These are phyloP conservation scores for Eunapius fragilis DNA, from an alignment of 37 sponge, comb jelly and placozoan species.

Conservation along the genomic window DNA sequence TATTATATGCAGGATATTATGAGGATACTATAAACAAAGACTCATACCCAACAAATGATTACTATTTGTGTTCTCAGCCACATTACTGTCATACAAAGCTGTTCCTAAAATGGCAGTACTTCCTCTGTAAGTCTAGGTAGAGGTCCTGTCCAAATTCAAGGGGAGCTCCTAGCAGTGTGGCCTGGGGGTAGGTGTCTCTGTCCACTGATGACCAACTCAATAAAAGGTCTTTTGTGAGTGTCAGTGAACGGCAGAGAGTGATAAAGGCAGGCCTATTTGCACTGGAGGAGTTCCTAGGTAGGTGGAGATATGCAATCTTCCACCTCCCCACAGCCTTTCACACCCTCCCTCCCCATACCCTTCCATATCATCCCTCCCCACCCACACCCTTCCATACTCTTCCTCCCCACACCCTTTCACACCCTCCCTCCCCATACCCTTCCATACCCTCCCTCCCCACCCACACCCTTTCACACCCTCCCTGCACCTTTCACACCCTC, in stretches of 20 bases:
- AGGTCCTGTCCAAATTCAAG: conserved; percentile 21
- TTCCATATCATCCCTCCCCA: background rate
- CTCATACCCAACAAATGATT: too few relatives aligned
- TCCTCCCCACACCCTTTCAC: background rate
- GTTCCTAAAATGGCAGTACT: conserved; percentile 2
- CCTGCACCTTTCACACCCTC: background rate
- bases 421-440: background rate
- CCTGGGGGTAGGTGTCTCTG: background rate
- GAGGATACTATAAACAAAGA: too few relatives aligned
- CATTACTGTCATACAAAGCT: background rate
- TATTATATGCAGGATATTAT: too few relatives aligned
- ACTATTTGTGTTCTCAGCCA: too few relatives aligned
- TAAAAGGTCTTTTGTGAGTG: conserved; percentile 9
- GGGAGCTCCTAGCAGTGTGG: conserved; percentile 17
- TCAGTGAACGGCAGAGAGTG: conserved; percentile 22
- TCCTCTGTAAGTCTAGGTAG: conserved; percentile 18
- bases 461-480: background rate
- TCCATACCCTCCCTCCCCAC: background rate
- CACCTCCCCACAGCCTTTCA: background rate
- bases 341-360: background rate
- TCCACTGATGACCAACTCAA: conserved; percentile 44
- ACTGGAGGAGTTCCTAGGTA: background rate
- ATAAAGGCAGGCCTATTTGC: conserved; percentile 31
- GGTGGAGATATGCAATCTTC: background rate
- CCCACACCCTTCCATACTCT: background rate